Conservation (phyloP, 2,797 vertebrate genomes). For the Anisognathus igniventris region DNA sequence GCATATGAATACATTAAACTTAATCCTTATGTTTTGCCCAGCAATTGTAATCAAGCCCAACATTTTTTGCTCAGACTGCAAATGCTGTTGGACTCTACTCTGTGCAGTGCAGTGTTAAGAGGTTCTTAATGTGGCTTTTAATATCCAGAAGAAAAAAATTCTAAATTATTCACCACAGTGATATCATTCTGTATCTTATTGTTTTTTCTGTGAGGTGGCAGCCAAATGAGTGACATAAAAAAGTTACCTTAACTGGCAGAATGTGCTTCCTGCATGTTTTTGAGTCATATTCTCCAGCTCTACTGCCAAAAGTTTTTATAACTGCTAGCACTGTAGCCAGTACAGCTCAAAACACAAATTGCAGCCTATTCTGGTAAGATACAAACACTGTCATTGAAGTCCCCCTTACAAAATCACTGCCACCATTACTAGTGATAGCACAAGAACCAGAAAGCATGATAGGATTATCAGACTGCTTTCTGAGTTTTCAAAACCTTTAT, state of each 20-base stretch:
- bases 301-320: constrained; percentile 22
- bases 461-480: not conserved
- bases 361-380: not conserved
- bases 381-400: not conserved
- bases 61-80: not conserved
- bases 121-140: not conserved
- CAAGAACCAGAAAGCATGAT: not conserved
- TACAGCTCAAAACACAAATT: not conserved
- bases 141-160: not conserved
- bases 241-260: not conserved
- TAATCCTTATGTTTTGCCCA: not conserved
- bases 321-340: not conserved
- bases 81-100: not conserved
- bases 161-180: not conserved
- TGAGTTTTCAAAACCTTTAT: not conserved
- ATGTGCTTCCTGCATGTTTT: constrained; percentile 35
- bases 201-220: not conserved
- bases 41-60: not conserved
- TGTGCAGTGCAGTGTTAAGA: not conserved
- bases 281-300: constrained; percentile 33
- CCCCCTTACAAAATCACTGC: not conserved
- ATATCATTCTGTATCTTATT: not conserved
- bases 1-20: not conserved
- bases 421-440: not conserved
- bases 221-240: constrained; percentile 5